phyloP scores from a whole-genome alignment of 53 echinoderm and acorn worm genomes.

The Stichopus horrens region DNA sequence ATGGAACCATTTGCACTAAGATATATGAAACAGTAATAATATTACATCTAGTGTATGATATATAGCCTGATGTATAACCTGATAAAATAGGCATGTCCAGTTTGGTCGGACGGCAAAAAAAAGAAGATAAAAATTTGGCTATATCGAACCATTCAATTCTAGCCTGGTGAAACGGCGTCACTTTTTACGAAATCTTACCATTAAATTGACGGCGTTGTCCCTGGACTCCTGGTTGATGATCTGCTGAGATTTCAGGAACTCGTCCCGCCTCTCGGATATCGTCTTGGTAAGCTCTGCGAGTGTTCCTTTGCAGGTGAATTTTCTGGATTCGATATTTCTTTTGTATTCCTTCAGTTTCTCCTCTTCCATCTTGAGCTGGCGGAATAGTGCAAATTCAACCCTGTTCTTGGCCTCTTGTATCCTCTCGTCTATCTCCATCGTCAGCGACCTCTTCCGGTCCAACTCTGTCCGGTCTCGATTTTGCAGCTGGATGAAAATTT shows the following conservation, averaged over 20 bases:
- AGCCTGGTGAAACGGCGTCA: neutral
- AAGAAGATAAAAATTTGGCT: no score
- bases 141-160: neutral
- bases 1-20: no score
- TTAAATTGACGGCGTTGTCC: slow-evolving; percentile 20
- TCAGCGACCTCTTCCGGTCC: slow-evolving; percentile 19
- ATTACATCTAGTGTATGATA: no score
- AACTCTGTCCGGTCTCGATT: slow-evolving; percentile 23
- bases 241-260: slow-evolving; percentile 9
- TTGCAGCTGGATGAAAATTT: slow-evolving; percentile 16
- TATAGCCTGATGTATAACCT: no score
- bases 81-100: no score
- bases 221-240: slow-evolving; percentile 13
- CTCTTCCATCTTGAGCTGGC: slow-evolving; percentile 25
- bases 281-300: slow-evolving; percentile 33
- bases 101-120: no score
- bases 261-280: slow-evolving; percentile 1
- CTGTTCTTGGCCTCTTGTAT: slow-evolving; percentile 18
- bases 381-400: neutral
- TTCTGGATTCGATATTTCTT: slow-evolving; percentile 29
- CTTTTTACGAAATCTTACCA: neutral
- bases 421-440: slow-evolving; percentile 30
- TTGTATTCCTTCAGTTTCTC: slow-evolving; percentile 22
- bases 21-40: no score
- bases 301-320: slow-evolving; percentile 21